Percentiles rank a stretch among this genome's conserved stretches.
Conservation (phyloP, 2,797 vertebrate species). For the Lycodopsis pacificus region DNA sequence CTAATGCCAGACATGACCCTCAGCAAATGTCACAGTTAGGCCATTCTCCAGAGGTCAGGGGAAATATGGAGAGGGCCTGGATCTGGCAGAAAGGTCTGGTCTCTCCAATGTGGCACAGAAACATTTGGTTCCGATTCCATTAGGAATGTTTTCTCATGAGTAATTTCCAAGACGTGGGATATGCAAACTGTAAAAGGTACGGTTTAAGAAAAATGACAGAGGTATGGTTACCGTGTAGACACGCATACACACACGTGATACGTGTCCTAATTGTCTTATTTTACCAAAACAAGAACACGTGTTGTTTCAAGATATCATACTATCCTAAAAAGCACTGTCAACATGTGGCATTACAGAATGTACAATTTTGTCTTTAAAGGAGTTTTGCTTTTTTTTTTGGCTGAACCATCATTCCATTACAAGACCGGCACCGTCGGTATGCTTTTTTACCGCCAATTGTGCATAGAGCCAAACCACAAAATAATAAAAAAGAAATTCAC, state of each 20-base stretch:
- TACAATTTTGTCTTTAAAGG: background rate
- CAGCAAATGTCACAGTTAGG: constrained; percentile 68
- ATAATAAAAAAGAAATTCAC: background rate
- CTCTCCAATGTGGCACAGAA: constrained; percentile 40
- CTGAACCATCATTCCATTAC: background rate
- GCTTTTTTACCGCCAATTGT: background rate
- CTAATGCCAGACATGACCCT: constrained; percentile 77
- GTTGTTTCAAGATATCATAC: background rate
- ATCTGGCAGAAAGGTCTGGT: constrained; percentile 51
- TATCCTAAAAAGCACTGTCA: background rate
- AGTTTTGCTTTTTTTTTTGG: background rate
- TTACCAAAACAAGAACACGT: background rate
- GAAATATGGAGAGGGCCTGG: constrained; percentile 67
- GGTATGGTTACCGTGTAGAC: background rate
- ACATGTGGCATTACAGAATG: background rate
- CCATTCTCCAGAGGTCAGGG: constrained; percentile 76
- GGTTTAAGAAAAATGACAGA: background rate
- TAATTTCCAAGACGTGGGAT: background rate
- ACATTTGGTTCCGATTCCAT: constrained; percentile 49
- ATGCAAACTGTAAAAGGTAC: background rate
- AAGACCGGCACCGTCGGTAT: background rate
- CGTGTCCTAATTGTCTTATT: background rate
- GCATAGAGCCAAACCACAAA: background rate
- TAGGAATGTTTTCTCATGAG: constrained; percentile 37
- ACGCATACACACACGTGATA: background rate